Conservation (phyloP, 2,888 invertebrate genomes). For the Eupithecia tripunctaria region DNA sequence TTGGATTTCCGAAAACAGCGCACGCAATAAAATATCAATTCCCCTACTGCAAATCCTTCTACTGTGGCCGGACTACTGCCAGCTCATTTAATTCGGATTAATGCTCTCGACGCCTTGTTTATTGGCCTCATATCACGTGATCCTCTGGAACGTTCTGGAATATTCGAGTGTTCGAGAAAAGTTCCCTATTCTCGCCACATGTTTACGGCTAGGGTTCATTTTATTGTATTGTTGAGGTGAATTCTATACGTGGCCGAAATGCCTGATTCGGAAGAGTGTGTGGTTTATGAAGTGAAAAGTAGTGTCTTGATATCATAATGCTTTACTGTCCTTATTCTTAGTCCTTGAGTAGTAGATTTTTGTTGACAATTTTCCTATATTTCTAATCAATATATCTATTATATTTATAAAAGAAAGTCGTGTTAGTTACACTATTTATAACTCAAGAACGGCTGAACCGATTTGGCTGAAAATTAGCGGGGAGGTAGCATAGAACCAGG, state of each 20-base stretch:
- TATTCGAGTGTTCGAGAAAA: conserved; percentile 33
- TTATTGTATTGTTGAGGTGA: conserved; percentile 41
- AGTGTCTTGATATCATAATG: conserved; percentile 13
- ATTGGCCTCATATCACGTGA: conserved; percentile 55
- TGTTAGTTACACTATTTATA: no score
- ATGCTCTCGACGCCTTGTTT: conserved; percentile 57
- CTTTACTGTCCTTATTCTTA: conserved; percentile 19
- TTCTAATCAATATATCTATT: background rate
- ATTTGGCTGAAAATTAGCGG: no score
- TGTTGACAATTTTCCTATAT: background rate
- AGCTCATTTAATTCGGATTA: conserved; percentile 68
- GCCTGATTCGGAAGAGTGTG: conserved; percentile 24
- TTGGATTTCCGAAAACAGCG: background rate
- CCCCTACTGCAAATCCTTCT: conserved; percentile 22
- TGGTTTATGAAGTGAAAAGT: conserved; percentile 28
- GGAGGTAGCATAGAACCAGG: no score
- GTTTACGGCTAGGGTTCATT: conserved; percentile 40
- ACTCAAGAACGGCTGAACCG: no score
- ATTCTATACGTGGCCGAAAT: conserved; percentile 36
- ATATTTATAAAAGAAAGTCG: no score
- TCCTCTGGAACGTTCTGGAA: conserved; percentile 44
- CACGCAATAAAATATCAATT: conserved; percentile 16
- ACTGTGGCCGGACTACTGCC: conserved; percentile 42
- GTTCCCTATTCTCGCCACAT: conserved; percentile 33
- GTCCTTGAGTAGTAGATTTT: background rate